A percentile compares a stretch with the other conserved stretches of the same genome.
These are phyloP conservation scores for Aramus guarauna DNA, from an alignment of 2,113 vertebrate species.

Conservation along the genomic window DNA sequence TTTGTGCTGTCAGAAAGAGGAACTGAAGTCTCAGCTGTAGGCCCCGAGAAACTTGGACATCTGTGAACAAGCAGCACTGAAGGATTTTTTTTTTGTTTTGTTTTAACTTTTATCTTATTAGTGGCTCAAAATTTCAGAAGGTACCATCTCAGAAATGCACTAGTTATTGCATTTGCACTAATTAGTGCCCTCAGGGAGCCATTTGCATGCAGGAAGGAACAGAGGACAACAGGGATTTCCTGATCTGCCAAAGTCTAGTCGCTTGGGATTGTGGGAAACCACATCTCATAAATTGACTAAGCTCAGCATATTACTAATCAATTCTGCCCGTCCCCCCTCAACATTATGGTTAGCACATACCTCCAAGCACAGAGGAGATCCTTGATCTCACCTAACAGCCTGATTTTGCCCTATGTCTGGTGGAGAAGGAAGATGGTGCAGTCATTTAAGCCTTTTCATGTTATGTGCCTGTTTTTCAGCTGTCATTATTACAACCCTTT, in stretches of 20 bases:
- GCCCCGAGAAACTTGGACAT: background rate
- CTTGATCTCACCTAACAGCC: background rate
- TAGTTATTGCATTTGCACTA: background rate
- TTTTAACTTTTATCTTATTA: background rate
- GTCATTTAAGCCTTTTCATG: background rate
- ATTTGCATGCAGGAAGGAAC: background rate
- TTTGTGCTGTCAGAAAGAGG: background rate
- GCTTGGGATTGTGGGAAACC: background rate
- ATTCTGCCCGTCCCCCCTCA: background rate
- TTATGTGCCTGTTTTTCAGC: background rate
- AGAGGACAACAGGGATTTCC: background rate
- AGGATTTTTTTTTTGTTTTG: background rate
- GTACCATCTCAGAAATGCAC: background rate
- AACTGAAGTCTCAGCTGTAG: background rate
- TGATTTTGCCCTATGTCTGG: background rate
- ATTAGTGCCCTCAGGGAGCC: background rate
- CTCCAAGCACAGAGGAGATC: background rate
- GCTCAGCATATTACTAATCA: background rate
- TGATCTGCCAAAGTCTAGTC: background rate
- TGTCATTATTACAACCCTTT: background rate
- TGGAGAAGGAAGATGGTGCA: background rate
- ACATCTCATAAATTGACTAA: background rate
- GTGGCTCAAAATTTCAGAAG: background rate
- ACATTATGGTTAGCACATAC: rapidly evolving
- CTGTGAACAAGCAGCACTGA: background rate